Evolutionary conservation across 2,888 invertebrate species (phyloP), one percentile per base, ranked within the genome.

Genomic region (Eupithecia subfuscata): DNA sequence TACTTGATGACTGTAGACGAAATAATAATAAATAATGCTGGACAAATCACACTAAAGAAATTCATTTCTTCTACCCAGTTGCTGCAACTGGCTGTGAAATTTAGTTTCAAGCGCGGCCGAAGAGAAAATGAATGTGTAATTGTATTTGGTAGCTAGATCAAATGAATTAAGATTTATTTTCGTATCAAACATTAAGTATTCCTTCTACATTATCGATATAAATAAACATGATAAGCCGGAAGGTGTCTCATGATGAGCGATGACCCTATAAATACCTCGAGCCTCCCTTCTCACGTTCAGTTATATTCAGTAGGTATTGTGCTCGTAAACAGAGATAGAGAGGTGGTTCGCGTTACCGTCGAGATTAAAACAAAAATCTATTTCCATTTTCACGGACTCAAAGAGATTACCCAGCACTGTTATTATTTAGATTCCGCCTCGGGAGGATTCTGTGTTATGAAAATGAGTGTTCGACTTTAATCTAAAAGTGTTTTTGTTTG

Each of bases 401-500:
- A 71, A 71, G 71, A 71, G 64, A 71, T 71, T 65, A 64, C 71
- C 64, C 45, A 30, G 64, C 71, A 43, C 64, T 64, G 64, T 65
- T 71, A 64, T 71, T 71, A 72, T 67, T 67, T 67, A 40, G 67
- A 72, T 22, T 68, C 68, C 68, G 65, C 65, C 65, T 71, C 65
- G 48, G 22, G 40, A 56, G 72, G 18, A 48, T 71, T 60, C 22
- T 16, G 25, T 37, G 52, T 52, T 56, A 72, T 40, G 40, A 72
- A 72, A 71, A 67, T 52, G 34, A 71, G 48, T 71, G 40, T 52
- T 72, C 67, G 52, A 34, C 34, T 72, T 72, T 72, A 72, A 67
- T 72, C 56, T 40, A 70, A 70, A 67, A 73, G 73, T 73, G 37
- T 48, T 68, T 73, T 70, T 67, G 72, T 60, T 70, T 67, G 72